phyloP scores from a whole-genome alignment of 1,140 invertebrate genomes.

The Ceratitis capitata region DNA sequence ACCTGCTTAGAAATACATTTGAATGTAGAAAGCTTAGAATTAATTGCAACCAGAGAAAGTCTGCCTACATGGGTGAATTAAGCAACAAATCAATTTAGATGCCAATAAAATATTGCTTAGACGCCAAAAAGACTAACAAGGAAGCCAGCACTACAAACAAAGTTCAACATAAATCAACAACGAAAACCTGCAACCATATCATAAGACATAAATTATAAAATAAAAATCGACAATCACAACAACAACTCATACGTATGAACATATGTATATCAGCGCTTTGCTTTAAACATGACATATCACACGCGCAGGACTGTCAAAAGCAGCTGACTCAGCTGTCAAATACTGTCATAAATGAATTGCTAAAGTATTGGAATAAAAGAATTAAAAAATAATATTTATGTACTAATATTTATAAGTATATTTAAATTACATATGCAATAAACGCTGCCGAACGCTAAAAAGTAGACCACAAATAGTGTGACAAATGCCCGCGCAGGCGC shows the following conservation, averaged over 20 bases:
- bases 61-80: too few relatives aligned
- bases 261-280: background rate
- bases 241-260: background rate
- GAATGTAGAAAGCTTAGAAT: too few relatives aligned
- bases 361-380: background rate
- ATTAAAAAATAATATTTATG: background rate
- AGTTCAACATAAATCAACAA: background rate
- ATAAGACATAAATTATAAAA: background rate
- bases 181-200: background rate
- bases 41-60: too few relatives aligned
- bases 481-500: background rate
- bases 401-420: too few relatives aligned
- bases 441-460: background rate
- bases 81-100: too few relatives aligned
- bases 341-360: background rate
- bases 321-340: background rate
- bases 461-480: background rate
- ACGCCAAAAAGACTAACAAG: too few relatives aligned
- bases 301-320: background rate
- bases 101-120: too few relatives aligned
- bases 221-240: background rate
- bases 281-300: background rate
- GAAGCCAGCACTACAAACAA: background rate
- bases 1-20: too few relatives aligned
- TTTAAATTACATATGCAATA: background rate